Evolutionary conservation across 2,888 invertebrate species (phyloP), one percentile per base, ranked within the genome.

Genomic region (Tenthredo amoena): DNA sequence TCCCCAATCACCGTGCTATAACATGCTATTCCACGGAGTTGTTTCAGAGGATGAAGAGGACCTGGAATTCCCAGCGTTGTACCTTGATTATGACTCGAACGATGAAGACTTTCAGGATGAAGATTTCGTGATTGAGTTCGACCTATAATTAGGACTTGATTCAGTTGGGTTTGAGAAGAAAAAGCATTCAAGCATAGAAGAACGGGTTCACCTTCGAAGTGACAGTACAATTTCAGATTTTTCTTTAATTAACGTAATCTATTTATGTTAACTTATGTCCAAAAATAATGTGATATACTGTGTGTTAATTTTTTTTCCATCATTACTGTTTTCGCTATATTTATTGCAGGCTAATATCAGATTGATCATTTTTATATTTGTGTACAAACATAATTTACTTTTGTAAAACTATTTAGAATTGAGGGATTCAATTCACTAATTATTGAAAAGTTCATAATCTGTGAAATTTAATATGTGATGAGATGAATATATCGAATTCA

Each of bases 21-120:
- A 95, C 77, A 92, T 92, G 87, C 93, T 96, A 34, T 95, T 95
- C 90, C 90, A 92, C 84, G 93, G 93, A 15, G 85, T 92, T 26
- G 88, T 90, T n/a, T 86, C 87, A 2, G 90, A 91, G 21, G 87
- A 89, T 21, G 87, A 87, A 21, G 91, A 87, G 0, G 89, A 89
- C 4, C 10, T 85, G 18, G 85, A 79, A 2, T 86, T 85, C 79
- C 87, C 87, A 9, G 89, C 87, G 7, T 86, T 87, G 34, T 89
- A 89, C 21, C 79, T 86, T 7, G 88, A 87, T 40, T 84, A 88
- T 31, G 88, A 89, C 79, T 88, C 87, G 26, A 86, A 87, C 5
- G 89, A 89, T 15, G 88, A 88, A 18, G 87, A 89, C 34, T 79
- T 81, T 65, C 86, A 74, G 9, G 88, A 90, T 82, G 87, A 89